Evolutionary conservation across 2,113 vertebrate species (phyloP), one percentile per base, ranked within the genome.

Genomic region (Scartelaos histophorus): DNA sequence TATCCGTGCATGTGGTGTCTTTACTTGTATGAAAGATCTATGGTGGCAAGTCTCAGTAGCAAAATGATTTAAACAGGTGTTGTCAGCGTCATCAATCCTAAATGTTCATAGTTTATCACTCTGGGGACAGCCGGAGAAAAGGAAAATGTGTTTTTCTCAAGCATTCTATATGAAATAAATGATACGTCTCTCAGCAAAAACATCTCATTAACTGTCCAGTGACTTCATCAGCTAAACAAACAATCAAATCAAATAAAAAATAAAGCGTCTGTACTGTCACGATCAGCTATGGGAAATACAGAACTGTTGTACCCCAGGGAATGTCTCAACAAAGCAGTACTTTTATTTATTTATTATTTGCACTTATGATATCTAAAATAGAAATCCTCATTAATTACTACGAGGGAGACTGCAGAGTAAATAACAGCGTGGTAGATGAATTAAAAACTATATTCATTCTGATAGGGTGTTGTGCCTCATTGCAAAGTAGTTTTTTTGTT

Each of bases 191-290:
- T 1, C 16, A 70, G 74, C 51, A 81, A 49, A 68, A 61, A 53
- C 25, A 51, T 73, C 64, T 64, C 72, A 88, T 85, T 82, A 82
- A 62, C 69, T 67, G 60, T 77, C 74, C 61, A 38, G 47, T 43
- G 69, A 70, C 66, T 75, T 79, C 61, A 82, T 75, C 64, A 79
- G 69, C 53, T 21, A 3, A 29, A n/a, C 3, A 68, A 71, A 67
- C 61, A 70, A 62, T 66, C 70, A 34, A 84, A 19, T 79, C 60
- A 77, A 49, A 60, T 78, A 82, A 74, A 70, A 73, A 60, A 82
- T 71, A 47, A 25, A 80, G 51, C 61, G n/a, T 66, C 54, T 53
- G 67, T 68, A 68, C 66, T 82, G 81, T 78, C 77, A 69, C 66
- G 21, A 76, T 78, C 51, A 67, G 56, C 49, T 19, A 71, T 0